These are phyloP conservation scores for Campoplex capitator DNA, from an alignment of 2,888 invertebrate species.

Conservation along the genomic window DNA sequence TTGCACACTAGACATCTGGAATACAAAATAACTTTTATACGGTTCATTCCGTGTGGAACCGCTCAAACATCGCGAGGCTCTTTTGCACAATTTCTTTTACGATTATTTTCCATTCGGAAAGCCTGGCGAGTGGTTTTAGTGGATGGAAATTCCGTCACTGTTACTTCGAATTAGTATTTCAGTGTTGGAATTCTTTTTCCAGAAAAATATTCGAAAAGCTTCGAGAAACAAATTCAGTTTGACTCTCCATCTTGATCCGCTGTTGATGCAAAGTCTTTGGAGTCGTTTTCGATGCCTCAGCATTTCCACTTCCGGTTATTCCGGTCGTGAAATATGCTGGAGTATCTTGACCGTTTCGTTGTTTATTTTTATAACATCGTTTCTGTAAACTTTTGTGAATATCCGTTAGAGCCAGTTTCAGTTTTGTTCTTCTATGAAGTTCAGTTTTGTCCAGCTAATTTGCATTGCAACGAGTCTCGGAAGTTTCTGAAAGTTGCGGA, in stretches of 20 bases:
- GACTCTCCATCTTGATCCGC: neutral
- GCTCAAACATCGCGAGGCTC: neutral
- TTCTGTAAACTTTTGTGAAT: slow-evolving; percentile 9
- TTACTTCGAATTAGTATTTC: neutral
- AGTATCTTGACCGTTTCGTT: neutral
- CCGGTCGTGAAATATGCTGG: neutral
- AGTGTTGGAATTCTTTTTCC: neutral
- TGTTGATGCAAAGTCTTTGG: neutral
- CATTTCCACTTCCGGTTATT: slow-evolving; percentile 15
- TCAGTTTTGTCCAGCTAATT: slow-evolving; percentile 22
- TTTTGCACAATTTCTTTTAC: neutral
- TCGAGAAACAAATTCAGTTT: neutral
- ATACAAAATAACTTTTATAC: neutral
- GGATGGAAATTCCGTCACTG: neutral
- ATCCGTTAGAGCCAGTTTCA: slow-evolving; percentile 29
- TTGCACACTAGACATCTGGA: slow-evolving; percentile 5
- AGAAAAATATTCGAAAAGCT: neutral
- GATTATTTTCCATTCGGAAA: neutral
- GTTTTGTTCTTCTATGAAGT: neutral
- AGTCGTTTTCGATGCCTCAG: neutral
- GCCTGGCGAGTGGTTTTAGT: neutral
- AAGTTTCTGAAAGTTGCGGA: slow-evolving; percentile 43
- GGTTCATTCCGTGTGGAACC: neutral
- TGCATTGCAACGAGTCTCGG: slow-evolving; percentile 52
- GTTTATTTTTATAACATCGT: neutral